These are phyloP conservation scores for Dolichopus griseipennis DNA, from an alignment of 2,888 invertebrate genomes.

Conservation along the genomic window DNA sequence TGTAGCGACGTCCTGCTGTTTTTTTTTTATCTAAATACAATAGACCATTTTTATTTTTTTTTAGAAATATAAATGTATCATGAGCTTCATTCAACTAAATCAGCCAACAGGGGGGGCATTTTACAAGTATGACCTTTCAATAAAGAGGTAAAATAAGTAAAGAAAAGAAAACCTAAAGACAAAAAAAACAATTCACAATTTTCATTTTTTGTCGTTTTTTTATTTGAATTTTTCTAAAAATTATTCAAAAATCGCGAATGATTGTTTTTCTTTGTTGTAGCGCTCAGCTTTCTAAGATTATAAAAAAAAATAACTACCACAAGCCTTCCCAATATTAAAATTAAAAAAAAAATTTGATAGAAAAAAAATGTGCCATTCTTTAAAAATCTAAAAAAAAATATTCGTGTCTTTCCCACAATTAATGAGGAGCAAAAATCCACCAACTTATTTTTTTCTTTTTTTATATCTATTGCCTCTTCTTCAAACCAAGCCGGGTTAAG, in stretches of 20 bases:
- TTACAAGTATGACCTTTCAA: not conserved
- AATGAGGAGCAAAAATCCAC: not conserved
- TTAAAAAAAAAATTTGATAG: not conserved
- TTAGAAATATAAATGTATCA: too few relatives aligned
- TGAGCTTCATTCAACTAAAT: not conserved
- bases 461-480: too few relatives aligned
- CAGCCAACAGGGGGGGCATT: not conserved
- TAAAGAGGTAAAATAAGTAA: not conserved
- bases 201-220: not conserved
- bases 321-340: not conserved
- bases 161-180: not conserved
- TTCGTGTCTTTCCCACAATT: slow-evolving; percentile 4
- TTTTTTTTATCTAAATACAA: too few relatives aligned
- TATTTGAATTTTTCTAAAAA: not conserved
- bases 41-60: too few relatives aligned
- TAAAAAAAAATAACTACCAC: not conserved
- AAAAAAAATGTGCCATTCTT: not conserved
- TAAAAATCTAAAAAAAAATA: not conserved
- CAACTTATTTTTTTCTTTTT: too few relatives aligned
- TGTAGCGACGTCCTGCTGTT: too few relatives aligned
- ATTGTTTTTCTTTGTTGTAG: too few relatives aligned
- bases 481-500: not conserved
- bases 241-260: not conserved
- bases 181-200: not conserved
- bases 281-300: not conserved